Evolutionary conservation across 2,888 invertebrate genomes (phyloP), one percentile per base, ranked within the genome.

Genomic region (Gandaritis pyraliata): DNA sequence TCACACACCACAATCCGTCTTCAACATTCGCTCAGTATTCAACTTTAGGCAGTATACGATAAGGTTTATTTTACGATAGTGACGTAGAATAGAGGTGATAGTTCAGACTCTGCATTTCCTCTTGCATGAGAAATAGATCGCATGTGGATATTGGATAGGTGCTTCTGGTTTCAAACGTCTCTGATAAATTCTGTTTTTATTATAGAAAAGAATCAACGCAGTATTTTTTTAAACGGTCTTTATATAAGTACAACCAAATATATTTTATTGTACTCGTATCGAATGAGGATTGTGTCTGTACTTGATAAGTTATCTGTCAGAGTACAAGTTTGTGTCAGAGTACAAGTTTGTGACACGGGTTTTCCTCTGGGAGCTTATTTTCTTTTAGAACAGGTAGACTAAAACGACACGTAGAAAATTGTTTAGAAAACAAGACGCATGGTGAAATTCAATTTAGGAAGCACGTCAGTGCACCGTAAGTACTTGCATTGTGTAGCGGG

Each of bases 31-130:
- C 39, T 58, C 41, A 30, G 54, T 54, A 58, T 51, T 55, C 41
- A 63, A 43, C 51, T 38, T n/a, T 47, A 46, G 13, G 11, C 36
- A 15, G 12, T 53, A 45, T 1, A 30, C 16, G 33, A 55, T 57
- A 62, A 54, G 56, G 57, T 61, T 46, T 48, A 46, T 53, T 56
- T 56, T 53, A 45, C 15, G 55, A 39, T 18, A n/a, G 13, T 59
- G 12, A 12, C 36, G 16, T 38, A 38, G 36, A 46, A 30, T 51
- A 23, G 33, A 55, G 66, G 57, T 64, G 61, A 64, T 64, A 59
- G 66, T 64, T 64, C 54, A 67, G 59, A 55, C 53, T 50, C 56
- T 64, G 58, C 55, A 49, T 56, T 29, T 38, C 47, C 46, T 49
- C 51, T 33, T 30, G 45, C 43, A 55, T 58, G 47, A 61, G 57